A percentile compares a stretch with the other conserved stretches of the same genome.
These are phyloP conservation scores for Episyrphus balteatus DNA, from an alignment of 1,140 invertebrate genomes.

Conservation along the genomic window DNA sequence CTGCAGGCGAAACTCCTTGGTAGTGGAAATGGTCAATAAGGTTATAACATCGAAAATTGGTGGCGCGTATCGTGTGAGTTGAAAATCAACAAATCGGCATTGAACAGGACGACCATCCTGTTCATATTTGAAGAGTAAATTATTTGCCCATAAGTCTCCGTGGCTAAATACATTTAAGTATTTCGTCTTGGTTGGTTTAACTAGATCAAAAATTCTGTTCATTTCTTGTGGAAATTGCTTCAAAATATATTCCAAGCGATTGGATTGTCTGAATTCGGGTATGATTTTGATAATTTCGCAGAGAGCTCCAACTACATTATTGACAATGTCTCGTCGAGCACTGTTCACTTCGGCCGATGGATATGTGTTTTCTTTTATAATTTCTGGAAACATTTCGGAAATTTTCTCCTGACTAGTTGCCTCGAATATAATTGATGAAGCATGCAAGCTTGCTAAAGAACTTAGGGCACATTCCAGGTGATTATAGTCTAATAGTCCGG, in stretches of 20 bases:
- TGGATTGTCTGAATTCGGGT: constrained; percentile 19
- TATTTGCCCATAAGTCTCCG: constrained; percentile 51
- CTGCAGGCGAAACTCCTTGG: constrained; percentile 33
- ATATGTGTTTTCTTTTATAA: constrained; percentile 43
- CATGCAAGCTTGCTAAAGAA: constrained; percentile 44
- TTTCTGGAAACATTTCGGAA: constrained; percentile 36
- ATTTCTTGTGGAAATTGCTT: constrained; percentile 31
- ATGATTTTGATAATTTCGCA: constrained; percentile 38
- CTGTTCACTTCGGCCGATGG: constrained; percentile 24
- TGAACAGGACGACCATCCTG: constrained; percentile 28
- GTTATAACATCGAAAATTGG: constrained; percentile 42
- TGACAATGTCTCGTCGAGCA: constrained; percentile 33
- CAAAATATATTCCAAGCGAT: constrained; percentile 25
- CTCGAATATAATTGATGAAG: constrained; percentile 43
- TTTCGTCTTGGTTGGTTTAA: constrained; percentile 37
- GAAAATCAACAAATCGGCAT: constrained; percentile 50
- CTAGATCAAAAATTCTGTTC: constrained; percentile 35
- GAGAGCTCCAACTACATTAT: constrained; percentile 35
- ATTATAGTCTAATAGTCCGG: constrained; percentile 37
- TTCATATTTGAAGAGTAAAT: constrained; percentile 48
- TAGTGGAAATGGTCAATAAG: constrained; percentile 41
- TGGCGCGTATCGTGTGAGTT: constrained; percentile 44
- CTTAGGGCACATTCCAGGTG: constrained; percentile 40
- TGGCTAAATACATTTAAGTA: constrained; percentile 47
- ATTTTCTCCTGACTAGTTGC: constrained; percentile 32